A percentile compares a stretch with the other conserved stretches of the same genome.
Evolutionary conservation across 2,113 vertebrate species (phyloP).

Genomic region (Indicator maculatus): DNA sequence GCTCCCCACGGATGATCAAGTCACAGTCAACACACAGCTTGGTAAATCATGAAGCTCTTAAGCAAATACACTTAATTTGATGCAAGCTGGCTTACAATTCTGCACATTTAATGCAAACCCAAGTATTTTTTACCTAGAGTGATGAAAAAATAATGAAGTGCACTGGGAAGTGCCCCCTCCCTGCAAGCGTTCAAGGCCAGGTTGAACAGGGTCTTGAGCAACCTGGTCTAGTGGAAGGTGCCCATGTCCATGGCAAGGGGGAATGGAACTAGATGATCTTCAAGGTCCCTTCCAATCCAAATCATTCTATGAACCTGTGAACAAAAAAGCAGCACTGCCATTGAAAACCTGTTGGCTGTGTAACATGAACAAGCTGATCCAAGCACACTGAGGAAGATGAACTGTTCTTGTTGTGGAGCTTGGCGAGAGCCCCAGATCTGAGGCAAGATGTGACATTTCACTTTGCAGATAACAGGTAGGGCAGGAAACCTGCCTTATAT

Average conservation of each 20-base stretch:
- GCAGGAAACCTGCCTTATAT: background rate
- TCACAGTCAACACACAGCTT: background rate
- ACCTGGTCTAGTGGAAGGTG: too few species aligned
- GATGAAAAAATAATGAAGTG: background rate
- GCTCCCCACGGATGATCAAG: constrained; percentile 34
- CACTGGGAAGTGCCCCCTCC: background rate
- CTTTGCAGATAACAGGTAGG: background rate
- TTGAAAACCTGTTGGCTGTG: background rate
- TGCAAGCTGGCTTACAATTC: background rate
- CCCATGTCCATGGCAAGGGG: too few species aligned
- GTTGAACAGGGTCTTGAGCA: too few species aligned
- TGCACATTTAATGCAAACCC: background rate
- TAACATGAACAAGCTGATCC: fast-evolving
- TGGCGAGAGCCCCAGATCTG: background rate
- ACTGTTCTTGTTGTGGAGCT: fast-evolving
- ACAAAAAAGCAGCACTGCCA: background rate
- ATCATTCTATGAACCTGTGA: too few species aligned
- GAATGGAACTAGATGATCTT: too few species aligned
- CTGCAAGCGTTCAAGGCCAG: too few species aligned
- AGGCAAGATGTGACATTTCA: constrained; percentile 1
- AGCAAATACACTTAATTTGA: constrained; percentile 28
- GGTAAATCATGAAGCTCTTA: constrained; percentile 8
- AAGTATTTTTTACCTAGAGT: background rate
- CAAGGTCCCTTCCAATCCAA: too few species aligned
- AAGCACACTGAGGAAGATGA: fast-evolving